Evolutionary conservation across 2,113 vertebrate genomes (phyloP).

Genomic region (Calyptommatus sinebrachiatus): DNA sequence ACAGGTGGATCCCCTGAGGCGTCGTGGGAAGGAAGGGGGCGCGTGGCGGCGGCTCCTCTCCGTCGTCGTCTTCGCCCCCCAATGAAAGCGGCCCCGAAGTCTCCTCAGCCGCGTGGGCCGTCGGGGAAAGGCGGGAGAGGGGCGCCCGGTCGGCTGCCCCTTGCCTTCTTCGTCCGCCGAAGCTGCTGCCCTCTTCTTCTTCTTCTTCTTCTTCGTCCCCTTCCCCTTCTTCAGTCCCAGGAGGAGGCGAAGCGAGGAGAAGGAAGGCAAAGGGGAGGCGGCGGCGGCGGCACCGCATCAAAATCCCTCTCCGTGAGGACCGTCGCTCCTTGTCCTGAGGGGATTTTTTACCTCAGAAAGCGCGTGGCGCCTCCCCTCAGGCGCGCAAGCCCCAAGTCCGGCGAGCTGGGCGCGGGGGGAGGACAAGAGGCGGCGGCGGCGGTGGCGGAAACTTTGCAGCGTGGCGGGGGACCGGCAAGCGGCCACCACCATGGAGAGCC

Average conservation of each 20-base stretch:
- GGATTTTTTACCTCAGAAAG: no score
- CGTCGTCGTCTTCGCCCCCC: no score
- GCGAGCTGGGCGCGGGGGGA: background rate
- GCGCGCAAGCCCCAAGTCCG: background rate
- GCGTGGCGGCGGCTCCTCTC: no score
- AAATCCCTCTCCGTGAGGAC: no score
- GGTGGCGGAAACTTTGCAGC: conserved; percentile 1
- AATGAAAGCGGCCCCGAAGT: conserved; percentile 50
- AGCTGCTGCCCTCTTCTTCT: conserved; percentile 1
- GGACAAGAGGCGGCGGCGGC: background rate
- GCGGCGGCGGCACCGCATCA: background rate
- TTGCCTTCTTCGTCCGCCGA: background rate
- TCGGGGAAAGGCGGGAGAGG: conserved; percentile 28
- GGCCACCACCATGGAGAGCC: background rate
- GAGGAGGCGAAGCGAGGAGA: background rate
- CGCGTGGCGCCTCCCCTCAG: background rate
- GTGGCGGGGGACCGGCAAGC: background rate
- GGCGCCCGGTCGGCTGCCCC: conserved; percentile 18
- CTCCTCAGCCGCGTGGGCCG: conserved; percentile 60
- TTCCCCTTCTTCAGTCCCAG: background rate
- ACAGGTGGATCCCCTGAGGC: conserved; percentile 36
- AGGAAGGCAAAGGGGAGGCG: background rate
- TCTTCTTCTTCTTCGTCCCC: background rate
- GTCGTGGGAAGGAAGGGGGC: background rate
- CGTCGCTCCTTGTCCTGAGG: no score